These are phyloP conservation scores for Bombus polaris DNA, from an alignment of 1,140 invertebrate species.

Conservation along the genomic window DNA sequence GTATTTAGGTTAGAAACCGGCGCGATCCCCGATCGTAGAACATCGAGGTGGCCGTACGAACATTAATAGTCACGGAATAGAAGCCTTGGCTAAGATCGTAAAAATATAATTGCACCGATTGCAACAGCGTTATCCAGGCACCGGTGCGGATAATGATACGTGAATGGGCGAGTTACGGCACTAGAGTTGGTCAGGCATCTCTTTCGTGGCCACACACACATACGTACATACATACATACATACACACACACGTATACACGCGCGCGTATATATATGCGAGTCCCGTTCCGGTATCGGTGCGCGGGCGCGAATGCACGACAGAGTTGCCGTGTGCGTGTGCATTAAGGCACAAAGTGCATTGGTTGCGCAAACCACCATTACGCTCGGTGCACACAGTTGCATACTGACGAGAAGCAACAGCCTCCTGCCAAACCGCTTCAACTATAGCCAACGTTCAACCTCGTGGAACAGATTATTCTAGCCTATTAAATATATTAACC, in stretches of 20 bases:
- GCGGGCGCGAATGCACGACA: background rate
- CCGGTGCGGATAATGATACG: conserved; percentile 78
- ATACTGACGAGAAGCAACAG: background rate
- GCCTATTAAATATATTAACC: conserved; percentile 3
- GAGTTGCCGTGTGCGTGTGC: conserved; percentile 8
- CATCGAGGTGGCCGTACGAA: conserved; percentile 54
- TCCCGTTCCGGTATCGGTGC: background rate
- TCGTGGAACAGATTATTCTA: conserved; percentile 1
- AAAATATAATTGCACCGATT: conserved; percentile 82
- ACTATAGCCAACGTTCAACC: background rate
- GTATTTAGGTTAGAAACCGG: conserved; percentile 65
- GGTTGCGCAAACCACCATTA: conserved; percentile 66
- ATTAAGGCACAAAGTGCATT: conserved; percentile 57
- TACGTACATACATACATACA: rapidly evolving
- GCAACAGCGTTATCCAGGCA: conserved; percentile 80
- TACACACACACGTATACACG: rapidly evolving
- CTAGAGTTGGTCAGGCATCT: conserved; percentile 66
- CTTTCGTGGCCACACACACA: conserved; percentile 35
- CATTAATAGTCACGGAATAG: conserved; percentile 80
- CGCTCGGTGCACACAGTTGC: conserved; percentile 7
- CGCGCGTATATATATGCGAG: too few species aligned
- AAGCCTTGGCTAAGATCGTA: conserved; percentile 81
- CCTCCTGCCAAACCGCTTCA: background rate
- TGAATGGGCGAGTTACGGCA: conserved; percentile 74
- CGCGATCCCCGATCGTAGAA: conserved; percentile 28